phyloP scores from a whole-genome alignment of 1,140 invertebrate species.

The Stegodyphus dumicola region DNA sequence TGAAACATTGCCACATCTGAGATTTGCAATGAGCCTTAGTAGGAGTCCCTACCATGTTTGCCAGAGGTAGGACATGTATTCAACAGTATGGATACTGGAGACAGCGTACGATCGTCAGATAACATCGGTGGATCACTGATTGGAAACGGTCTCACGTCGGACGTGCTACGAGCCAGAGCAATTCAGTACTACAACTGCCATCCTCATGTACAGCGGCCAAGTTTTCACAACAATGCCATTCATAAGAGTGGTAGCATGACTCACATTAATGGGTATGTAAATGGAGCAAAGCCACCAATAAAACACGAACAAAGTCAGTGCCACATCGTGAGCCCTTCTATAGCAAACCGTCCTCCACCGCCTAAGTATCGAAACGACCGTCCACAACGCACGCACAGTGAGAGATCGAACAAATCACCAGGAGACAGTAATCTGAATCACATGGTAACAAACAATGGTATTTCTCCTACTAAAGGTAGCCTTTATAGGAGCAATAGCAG shows the following conservation, averaged over 20 bases:
- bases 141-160: slow-evolving; percentile 60
- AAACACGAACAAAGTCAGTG: slow-evolving; percentile 32
- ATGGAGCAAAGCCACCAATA: slow-evolving; percentile 49
- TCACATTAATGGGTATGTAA: slow-evolving; percentile 57
- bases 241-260: slow-evolving; percentile 61
- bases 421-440: slow-evolving; percentile 34
- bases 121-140: slow-evolving; percentile 50
- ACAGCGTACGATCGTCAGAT: slow-evolving; percentile 40
- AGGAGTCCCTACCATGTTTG: slow-evolving; percentile 52
- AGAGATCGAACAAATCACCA: slow-evolving; percentile 49
- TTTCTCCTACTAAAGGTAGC: slow-evolving; percentile 39
- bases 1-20: not conserved
- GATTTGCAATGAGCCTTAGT: slow-evolving; percentile 14
- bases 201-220: slow-evolving; percentile 34
- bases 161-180: slow-evolving; percentile 54
- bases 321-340: slow-evolving; percentile 5
- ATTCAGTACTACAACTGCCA: slow-evolving; percentile 61
- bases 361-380: slow-evolving; percentile 36
- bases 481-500: slow-evolving; percentile 76
- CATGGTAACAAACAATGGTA: slow-evolving; percentile 34
- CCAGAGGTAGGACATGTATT: slow-evolving; percentile 52
- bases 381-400: slow-evolving; percentile 63
- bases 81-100: slow-evolving; percentile 45
- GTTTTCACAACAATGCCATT: slow-evolving; percentile 25
- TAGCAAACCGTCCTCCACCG: slow-evolving; percentile 10